Percentiles rank a stretch among this genome's conserved stretches.
These are phyloP conservation scores for Amphiura filiformis DNA, from an alignment of 35 echinoderm and acorn worm genomes.

Conservation along the genomic window DNA sequence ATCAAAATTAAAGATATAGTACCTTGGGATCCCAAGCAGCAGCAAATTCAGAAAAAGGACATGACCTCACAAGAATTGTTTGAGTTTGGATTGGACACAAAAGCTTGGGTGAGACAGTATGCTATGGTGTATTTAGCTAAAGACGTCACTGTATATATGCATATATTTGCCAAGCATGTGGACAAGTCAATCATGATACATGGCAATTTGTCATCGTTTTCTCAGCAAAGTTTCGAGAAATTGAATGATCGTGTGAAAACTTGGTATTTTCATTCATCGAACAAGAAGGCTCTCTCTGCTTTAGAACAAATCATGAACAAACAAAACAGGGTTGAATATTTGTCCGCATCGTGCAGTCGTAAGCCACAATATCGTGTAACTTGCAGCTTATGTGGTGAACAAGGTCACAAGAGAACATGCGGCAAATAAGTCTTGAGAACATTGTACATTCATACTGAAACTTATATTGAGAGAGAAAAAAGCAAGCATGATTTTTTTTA, in stretches of 20 bases:
- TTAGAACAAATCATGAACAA: slow-evolving; percentile 17
- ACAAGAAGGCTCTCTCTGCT: background rate
- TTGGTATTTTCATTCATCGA: background rate
- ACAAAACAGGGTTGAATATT: slow-evolving; percentile 25
- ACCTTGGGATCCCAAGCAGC: slow-evolving; percentile 9
- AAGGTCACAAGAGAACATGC: slow-evolving; percentile 2
- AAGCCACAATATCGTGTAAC: background rate
- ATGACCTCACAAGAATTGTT: background rate
- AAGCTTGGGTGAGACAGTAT: slow-evolving; percentile 27
- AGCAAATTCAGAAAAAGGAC: slow-evolving; percentile 5
- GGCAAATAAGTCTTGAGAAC: background rate
- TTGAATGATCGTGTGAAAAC: slow-evolving; percentile 12
- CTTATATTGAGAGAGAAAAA: too few relatives aligned
- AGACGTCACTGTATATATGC: slow-evolving; percentile 52
- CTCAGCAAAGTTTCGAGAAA: slow-evolving; percentile 35
- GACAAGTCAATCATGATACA: slow-evolving; percentile 22
- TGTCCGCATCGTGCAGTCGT: background rate
- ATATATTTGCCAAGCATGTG: slow-evolving; percentile 50
- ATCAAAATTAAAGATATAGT: slow-evolving; percentile 21
- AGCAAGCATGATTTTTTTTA: too few relatives aligned
- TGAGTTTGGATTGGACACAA: background rate
- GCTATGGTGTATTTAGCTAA: slow-evolving; percentile 1
- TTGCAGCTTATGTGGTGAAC: slow-evolving; percentile 12
- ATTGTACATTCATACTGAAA: too few relatives aligned
- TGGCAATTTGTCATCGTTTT: slow-evolving; percentile 18